These are phyloP conservation scores for Echinarachnius parma DNA, from an alignment of 53 echinoderm and acorn worm species.

Conservation along the genomic window DNA sequence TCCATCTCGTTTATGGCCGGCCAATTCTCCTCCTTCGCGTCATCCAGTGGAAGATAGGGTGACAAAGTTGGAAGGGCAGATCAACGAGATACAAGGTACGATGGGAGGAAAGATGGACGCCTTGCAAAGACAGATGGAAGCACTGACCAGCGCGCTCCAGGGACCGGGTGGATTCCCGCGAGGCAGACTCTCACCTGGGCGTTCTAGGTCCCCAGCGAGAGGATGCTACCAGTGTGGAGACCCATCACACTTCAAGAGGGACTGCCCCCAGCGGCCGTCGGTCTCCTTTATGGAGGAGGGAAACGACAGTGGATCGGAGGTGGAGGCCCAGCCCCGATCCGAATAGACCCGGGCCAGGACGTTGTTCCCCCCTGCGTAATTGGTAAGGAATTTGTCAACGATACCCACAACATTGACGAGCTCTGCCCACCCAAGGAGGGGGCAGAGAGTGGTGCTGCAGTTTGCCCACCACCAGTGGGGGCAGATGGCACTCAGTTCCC, in stretches of 20 bases:
- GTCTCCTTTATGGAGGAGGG: background rate
- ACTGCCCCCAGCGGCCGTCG: background rate
- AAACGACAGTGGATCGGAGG: slow-evolving; percentile 13
- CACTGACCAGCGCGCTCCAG: background rate
- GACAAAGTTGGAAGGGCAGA: no score
- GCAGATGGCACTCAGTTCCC: no score
- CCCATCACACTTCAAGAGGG: slow-evolving; percentile 25
- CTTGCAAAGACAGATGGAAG: background rate
- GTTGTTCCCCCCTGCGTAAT: no score
- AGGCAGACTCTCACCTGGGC: background rate
- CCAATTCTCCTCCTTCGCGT: no score
- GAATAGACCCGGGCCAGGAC: background rate
- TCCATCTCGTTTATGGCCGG: no score
- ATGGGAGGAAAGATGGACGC: background rate
- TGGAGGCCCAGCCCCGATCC: background rate
- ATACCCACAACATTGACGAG: no score
- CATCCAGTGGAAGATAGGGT: no score
- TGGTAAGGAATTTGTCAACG: no score
- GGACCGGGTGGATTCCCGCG: background rate
- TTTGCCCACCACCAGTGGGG: no score
- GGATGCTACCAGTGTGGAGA: slow-evolving; percentile 32
- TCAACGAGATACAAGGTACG: no score
- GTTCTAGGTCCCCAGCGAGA: no score
- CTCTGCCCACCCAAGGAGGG: background rate
- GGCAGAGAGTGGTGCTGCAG: no score